These are phyloP conservation scores for Vulpes lagopus DNA, from an alignment of 2,113 vertebrate genomes.

Conservation along the genomic window DNA sequence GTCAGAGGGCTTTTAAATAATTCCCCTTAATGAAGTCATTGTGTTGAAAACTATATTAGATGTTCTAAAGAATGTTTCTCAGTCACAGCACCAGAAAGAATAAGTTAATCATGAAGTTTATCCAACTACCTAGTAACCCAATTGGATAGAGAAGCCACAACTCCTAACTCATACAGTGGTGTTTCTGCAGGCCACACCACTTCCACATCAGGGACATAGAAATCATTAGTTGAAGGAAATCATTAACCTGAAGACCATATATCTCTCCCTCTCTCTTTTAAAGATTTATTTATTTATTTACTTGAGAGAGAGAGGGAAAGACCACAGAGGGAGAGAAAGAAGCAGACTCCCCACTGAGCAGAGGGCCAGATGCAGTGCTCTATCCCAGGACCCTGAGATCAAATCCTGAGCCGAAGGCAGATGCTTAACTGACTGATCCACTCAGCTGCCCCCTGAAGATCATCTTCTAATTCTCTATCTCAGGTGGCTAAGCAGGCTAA, in stretches of 20 bases:
- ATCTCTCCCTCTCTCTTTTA: neutral
- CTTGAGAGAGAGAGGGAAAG: neutral
- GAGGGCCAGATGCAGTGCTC: neutral
- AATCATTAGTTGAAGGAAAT: neutral
- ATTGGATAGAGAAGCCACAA: neutral
- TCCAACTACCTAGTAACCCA: neutral
- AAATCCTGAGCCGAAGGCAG: neutral
- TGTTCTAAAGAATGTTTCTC: neutral
- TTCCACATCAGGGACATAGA: neutral
- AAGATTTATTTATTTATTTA: neutral
- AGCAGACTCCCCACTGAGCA: neutral
- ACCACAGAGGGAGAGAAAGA: neutral
- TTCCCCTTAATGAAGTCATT: neutral
- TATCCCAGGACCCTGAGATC: neutral
- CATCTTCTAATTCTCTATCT: neutral
- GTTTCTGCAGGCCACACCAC: neutral
- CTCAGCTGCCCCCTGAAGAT: neutral
- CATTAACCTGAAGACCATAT: neutral
- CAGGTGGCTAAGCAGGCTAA: neutral
- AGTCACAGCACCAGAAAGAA: neutral
- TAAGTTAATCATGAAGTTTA: neutral
- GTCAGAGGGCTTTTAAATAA: neutral
- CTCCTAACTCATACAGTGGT: neutral
- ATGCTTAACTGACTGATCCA: neutral
- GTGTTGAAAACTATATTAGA: neutral